Percentiles rank a stretch among this genome's conserved stretches.
phyloP scores from a whole-genome alignment of 2,797 vertebrate species.

The Anniella stebbinsi region DNA sequence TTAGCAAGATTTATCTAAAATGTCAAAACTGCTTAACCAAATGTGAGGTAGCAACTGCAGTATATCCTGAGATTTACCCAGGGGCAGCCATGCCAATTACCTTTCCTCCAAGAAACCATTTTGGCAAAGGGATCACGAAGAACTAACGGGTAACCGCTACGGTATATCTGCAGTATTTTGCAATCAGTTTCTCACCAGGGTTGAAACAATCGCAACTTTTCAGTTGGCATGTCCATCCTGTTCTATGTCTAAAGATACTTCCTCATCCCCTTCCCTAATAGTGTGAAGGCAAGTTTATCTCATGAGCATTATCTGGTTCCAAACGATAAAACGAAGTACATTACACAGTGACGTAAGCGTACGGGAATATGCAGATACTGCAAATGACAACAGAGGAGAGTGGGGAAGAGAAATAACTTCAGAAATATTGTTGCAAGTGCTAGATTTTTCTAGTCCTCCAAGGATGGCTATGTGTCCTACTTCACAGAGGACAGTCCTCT shows the following conservation, averaged over 20 bases:
- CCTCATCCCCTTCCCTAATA: conserved; percentile 4
- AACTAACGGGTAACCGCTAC: conserved; percentile 47
- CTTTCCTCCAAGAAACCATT: conserved; percentile 31
- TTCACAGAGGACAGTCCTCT: no score
- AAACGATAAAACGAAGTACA: conserved; percentile 28
- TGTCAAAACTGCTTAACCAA: not conserved
- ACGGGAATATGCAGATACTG: conserved; percentile 22
- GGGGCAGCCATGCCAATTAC: conserved; percentile 35
- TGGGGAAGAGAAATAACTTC: not conserved
- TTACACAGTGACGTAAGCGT: not conserved
- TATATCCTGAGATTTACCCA: not conserved
- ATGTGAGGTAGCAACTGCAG: not conserved
- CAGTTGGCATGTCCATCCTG: conserved; percentile 37
- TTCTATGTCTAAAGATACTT: conserved; percentile 36
- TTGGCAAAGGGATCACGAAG: not conserved
- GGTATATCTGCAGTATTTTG: conserved; percentile 43
- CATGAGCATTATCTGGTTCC: conserved; percentile 10
- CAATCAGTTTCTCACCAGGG: conserved; percentile 42
- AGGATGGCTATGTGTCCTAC: no score
- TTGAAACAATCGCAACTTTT: conserved; percentile 41
- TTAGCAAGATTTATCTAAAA: not conserved
- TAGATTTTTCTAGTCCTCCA: not conserved
- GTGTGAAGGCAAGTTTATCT: not conserved
- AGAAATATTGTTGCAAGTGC: conserved; percentile 6
- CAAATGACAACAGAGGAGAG: conserved; percentile 16